Base-by-base conservation (phyloP, 1,140 invertebrate genomes). In the Platyura marginata region DNA sequence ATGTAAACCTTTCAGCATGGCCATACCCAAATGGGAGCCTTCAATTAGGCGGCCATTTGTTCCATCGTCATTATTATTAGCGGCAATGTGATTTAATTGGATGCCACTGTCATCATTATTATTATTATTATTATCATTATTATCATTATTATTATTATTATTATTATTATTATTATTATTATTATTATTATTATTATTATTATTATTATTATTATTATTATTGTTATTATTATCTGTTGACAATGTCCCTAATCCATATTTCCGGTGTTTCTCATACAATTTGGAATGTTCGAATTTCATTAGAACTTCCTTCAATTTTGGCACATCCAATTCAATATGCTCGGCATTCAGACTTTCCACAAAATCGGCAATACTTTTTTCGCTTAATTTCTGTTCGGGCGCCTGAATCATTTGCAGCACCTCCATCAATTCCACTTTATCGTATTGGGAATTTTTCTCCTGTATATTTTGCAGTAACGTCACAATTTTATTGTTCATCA, bases 31-130 rank as follows among this genome's bases (percentile, higher is more conserved):
- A 38, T 46, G 49, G 21, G 35, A 46, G 1, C 47, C 47, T 45
- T 57, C 57, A 3, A 54, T 20, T 11, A 51, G 54, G 38, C 51
- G 54, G 42, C 15, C 15, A 45, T 54, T 50, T 21, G 51, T 37
- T 3, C 50, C 44, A 9, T 52, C 52, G 43, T 54, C 48, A 9
- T 41, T 45, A 32, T 57, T 57, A 39, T 53, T 50, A 18, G n/a
- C n/a, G n/a, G n/a, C n/a, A n/a, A n/a, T n/a, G n/a, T n/a, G n/a
- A 45, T 41, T n/a, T 29, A 3, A 16, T 25, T 22, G 11, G 21
- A 37, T 21, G 21, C 38, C 29, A 38, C 15, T 15, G 35, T 21
- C 21, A 43, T 44, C 25, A 29, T 29, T 6, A 29, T 29, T 6
- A 29, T 29, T 29, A 29, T 29, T 29, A 29, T 29, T 29, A 32